Conservation (phyloP, 2,797 vertebrate species). For the Onychomys torridus region DNA sequence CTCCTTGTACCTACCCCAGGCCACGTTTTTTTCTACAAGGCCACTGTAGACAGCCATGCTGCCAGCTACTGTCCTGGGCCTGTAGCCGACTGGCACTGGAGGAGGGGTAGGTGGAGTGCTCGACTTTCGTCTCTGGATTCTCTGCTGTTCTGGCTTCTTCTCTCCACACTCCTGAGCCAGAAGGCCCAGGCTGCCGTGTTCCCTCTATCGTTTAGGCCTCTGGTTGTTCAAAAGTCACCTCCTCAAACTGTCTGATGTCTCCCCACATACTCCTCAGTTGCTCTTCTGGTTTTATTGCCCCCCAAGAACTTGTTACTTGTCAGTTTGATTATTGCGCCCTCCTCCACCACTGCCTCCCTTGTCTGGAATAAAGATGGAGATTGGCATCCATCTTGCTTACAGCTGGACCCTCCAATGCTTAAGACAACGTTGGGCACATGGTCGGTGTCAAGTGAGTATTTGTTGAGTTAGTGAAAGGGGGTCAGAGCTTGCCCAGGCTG, state of each 20-base stretch:
- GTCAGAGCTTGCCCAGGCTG: neutral
- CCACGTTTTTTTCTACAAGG: neutral
- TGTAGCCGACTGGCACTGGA: neutral
- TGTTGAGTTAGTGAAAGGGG: neutral
- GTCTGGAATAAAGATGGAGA: neutral
- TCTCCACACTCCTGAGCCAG: neutral
- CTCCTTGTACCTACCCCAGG: neutral
- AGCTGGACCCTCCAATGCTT: neutral
- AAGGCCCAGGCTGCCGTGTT: neutral
- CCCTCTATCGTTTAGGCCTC: neutral
- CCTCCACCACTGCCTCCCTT: no score
- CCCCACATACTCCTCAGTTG: neutral
- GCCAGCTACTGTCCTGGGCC: neutral
- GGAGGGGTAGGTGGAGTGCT: neutral
- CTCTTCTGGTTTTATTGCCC: neutral
- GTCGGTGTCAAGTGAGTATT: neutral
- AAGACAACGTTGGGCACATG: neutral
- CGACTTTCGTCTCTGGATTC: neutral
- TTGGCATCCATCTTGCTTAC: neutral
- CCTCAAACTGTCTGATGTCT: neutral
- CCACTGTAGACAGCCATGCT: neutral
- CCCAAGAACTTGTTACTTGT: neutral
- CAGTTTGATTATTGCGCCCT: neutral
- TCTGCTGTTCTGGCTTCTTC: neutral
- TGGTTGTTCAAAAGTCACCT: constrained; percentile 10